Evolutionary conservation across 2,113 vertebrate species (phyloP).

Genomic region (Prionailurus bengalensis): DNA sequence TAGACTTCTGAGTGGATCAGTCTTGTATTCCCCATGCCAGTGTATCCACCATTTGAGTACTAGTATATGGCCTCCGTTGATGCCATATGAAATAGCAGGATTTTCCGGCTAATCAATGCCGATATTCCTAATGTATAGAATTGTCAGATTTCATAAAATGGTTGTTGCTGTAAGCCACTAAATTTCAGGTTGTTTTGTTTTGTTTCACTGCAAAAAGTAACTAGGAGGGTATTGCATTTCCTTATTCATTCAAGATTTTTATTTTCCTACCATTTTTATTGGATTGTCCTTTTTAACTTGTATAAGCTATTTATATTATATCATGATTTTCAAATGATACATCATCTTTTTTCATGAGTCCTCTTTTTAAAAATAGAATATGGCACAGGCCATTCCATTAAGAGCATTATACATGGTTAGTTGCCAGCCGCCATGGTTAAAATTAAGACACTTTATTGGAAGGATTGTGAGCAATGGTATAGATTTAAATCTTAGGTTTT

Average conservation of each 20-base stretch:
- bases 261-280: not conserved
- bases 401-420: not conserved
- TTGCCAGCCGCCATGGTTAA: not conserved
- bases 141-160: not conserved
- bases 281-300: not conserved
- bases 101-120: not conserved
- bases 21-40: not conserved
- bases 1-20: not conserved
- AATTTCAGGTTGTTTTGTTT: not conserved
- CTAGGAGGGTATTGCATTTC: not conserved
- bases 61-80: not conserved
- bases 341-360: not conserved
- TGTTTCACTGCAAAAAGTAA: not conserved
- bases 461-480: not conserved
- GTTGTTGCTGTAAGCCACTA: not conserved
- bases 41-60: not conserved
- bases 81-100: not conserved
- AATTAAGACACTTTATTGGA: not conserved
- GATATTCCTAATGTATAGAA: not conserved
- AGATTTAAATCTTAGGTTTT: slow-evolving; percentile 4
- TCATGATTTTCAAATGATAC: not conserved
- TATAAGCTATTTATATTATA: not conserved
- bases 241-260: not conserved
- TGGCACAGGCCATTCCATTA: not conserved
- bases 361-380: not conserved